phyloP scores from a whole-genome alignment of 2,888 invertebrate genomes.

The Oligia fasciuncula region DNA sequence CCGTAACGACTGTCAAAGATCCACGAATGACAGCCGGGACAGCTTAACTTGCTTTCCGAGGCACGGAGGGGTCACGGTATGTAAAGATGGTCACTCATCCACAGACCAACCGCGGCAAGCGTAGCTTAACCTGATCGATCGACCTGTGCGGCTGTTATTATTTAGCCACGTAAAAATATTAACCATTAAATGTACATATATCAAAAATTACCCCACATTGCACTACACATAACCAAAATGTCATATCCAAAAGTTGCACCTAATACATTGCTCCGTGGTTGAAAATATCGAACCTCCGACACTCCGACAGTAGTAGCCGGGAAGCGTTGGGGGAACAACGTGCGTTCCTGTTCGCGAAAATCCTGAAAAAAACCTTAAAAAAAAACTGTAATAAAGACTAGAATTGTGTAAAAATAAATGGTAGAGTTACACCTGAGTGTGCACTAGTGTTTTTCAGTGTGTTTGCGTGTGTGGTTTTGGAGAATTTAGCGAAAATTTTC shows the following conservation, averaged over 20 bases:
- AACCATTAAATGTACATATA: background rate
- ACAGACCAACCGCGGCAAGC: no score
- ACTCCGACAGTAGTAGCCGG: slow-evolving; percentile 16
- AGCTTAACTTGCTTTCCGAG: no score
- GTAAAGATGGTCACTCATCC: no score
- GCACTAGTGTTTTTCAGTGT: slow-evolving; percentile 18
- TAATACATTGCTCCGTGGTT: slow-evolving; percentile 1
- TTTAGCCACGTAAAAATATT: no score
- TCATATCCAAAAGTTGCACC: slow-evolving; percentile 25
- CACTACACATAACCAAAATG: background rate
- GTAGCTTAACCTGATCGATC: no score
- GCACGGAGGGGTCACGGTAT: no score
- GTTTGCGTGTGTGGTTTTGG: background rate
- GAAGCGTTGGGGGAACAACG: background rate
- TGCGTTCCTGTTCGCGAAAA: slow-evolving; percentile 1
- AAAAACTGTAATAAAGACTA: slow-evolving; percentile 7
- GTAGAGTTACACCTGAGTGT: background rate
- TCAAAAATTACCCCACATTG: background rate
- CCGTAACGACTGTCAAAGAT: no score
- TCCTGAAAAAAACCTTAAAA: slow-evolving; percentile 14
- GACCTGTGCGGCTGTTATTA: no score
- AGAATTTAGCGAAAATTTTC: background rate
- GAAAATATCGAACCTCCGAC: slow-evolving; percentile 49
- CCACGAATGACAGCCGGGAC: no score
- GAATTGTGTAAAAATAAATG: background rate